A percentile compares a stretch with the other conserved stretches of the same genome.
Conservation (phyloP, 2,113 vertebrate species). For the Clarias gariepinus region DNA sequence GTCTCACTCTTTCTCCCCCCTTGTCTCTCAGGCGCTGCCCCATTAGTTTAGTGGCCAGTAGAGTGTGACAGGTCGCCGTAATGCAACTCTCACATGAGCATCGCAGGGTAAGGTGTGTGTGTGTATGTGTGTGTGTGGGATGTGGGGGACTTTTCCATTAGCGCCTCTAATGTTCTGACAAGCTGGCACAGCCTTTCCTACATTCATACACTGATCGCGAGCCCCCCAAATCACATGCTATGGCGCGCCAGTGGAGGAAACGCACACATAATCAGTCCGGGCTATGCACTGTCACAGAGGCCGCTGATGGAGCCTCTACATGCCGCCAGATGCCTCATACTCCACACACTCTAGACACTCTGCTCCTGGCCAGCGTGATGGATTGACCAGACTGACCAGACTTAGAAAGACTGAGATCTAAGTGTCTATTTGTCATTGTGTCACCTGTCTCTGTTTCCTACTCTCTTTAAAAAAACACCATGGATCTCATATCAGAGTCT, state of each 20-base stretch:
- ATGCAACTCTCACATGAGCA: constrained; percentile 68
- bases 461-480: constrained; percentile 11
- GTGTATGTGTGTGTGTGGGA: constrained; percentile 80
- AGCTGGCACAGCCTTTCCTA: constrained; percentile 66
- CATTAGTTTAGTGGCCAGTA: constrained; percentile 97
- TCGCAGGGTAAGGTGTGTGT: constrained; percentile 76
- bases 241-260: constrained; percentile 75
- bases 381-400: constrained; percentile 40
- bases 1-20: constrained; percentile 68
- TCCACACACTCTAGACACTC: constrained; percentile 37
- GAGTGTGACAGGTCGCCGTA: constrained; percentile 94
- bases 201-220: constrained; percentile 73
- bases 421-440: constrained; percentile 43
- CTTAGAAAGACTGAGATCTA: constrained; percentile 34
- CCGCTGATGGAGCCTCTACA: constrained; percentile 49
- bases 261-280: constrained; percentile 83
- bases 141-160: constrained; percentile 99
- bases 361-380: constrained; percentile 33
- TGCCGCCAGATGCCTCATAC: constrained; percentile 28
- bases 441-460: constrained; percentile 18
- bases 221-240: constrained; percentile 58
- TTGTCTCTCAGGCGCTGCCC: constrained; percentile 75
- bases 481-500: not conserved
- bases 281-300: constrained; percentile 87
- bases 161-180: constrained; percentile 98